Conservation (phyloP, 2,888 invertebrate species). For the Lepidonotus clava region DNA sequence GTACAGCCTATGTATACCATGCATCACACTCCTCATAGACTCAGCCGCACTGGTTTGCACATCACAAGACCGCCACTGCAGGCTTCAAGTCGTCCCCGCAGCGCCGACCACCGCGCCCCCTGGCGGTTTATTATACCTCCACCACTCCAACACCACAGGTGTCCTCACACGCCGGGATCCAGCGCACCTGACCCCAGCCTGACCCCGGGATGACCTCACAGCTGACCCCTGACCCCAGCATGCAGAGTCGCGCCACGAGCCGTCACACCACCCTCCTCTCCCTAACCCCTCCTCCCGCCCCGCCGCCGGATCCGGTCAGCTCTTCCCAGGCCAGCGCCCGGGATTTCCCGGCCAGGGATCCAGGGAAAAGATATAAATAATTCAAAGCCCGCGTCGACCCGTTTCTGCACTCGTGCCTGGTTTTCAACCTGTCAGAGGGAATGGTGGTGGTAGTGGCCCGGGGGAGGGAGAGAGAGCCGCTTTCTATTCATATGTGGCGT, state of each 20-base stretch:
- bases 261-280: background rate
- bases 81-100: too few species aligned
- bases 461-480: too few species aligned
- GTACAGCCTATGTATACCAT: too few species aligned
- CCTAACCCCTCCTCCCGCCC: background rate
- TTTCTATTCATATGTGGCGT: too few species aligned
- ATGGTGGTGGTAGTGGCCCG: too few species aligned
- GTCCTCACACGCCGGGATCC: background rate
- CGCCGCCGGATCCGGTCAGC: too few species aligned
- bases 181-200: background rate
- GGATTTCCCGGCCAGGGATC: background rate
- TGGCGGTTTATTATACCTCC: too few species aligned
- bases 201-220: background rate
- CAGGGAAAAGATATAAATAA: conserved; percentile 6
- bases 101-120: too few species aligned
- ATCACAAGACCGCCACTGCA: too few species aligned
- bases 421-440: background rate
- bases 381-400: background rate
- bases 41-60: too few species aligned
- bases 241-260: background rate
- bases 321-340: background rate
- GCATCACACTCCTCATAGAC: too few species aligned
- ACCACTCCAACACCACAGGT: background rate
- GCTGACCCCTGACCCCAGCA: background rate
- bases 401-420: background rate